These are phyloP conservation scores for Dicrurus megarhynchus DNA, from an alignment of 2,113 vertebrate genomes.

Conservation along the genomic window DNA sequence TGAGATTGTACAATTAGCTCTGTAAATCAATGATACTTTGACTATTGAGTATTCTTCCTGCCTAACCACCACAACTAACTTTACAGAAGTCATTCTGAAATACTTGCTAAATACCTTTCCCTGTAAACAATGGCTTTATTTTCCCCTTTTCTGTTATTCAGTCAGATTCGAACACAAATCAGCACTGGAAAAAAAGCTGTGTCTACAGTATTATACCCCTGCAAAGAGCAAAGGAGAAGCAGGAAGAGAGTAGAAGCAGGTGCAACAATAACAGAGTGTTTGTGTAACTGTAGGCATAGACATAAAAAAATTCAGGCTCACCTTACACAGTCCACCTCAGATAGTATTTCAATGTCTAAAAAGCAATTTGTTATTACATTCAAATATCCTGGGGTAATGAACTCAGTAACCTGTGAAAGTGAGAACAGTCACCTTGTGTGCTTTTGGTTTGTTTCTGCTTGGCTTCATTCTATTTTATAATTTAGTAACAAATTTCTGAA, in stretches of 20 bases:
- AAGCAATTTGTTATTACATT: background rate
- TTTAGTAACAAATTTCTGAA: background rate
- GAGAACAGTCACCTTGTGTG: background rate
- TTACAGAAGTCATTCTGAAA: background rate
- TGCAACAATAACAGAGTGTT: background rate
- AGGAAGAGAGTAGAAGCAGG: background rate
- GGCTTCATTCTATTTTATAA: background rate
- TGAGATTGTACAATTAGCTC: background rate
- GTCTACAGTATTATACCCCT: background rate
- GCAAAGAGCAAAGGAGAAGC: background rate
- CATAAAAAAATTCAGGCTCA: background rate
- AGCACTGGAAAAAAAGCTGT: background rate
- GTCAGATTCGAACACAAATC: background rate
- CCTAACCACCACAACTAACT: background rate
- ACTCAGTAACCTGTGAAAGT: background rate
- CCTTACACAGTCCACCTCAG: background rate
- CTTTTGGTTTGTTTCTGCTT: background rate
- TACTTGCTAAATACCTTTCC: background rate
- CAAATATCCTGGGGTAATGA: background rate
- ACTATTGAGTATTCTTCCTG: background rate
- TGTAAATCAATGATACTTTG: background rate
- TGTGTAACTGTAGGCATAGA: background rate
- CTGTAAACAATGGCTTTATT: background rate
- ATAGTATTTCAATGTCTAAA: background rate
- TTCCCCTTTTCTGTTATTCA: background rate